A percentile compares a stretch with the other conserved stretches of the same genome.
Conservation (phyloP, 2,888 invertebrate genomes). For the Stenodera caucasica region DNA sequence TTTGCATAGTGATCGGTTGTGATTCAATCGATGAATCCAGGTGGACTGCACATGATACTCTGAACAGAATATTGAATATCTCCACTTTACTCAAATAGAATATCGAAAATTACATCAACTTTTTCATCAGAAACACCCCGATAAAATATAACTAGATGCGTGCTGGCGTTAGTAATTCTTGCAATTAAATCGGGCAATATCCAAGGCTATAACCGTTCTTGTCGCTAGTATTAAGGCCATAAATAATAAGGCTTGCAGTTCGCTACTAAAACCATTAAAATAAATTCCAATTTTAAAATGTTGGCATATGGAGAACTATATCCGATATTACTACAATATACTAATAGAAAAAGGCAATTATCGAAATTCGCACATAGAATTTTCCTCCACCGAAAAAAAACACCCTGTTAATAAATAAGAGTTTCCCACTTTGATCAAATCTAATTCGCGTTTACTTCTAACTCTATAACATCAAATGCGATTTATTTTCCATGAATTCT, state of each 20-base stretch:
- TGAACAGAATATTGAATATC: too few relatives aligned
- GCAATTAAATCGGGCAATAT: conserved; percentile 5
- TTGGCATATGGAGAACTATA: not conserved
- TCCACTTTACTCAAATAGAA: too few relatives aligned
- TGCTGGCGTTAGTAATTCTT: not conserved
- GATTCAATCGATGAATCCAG: not conserved
- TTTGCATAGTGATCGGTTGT: conserved; percentile 5
- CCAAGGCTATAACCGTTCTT: conserved; percentile 3
- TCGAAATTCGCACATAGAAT: too few relatives aligned
- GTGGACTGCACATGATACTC: not conserved
- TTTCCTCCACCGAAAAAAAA: too few relatives aligned
- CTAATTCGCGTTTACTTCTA: conserved; percentile 13
- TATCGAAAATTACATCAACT: too few relatives aligned
- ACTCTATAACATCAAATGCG: conserved; percentile 11
- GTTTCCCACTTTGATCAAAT: conserved; percentile 9
- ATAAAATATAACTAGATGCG: not conserved
- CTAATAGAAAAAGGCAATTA: too few relatives aligned
- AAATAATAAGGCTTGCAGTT: not conserved
- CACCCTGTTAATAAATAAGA: conserved; percentile 8
- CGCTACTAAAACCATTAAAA: not conserved
- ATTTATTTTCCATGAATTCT: conserved; percentile 25
- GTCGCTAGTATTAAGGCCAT: conserved; percentile 1
- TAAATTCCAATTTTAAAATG: conserved; percentile 2
- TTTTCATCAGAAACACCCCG: too few relatives aligned
- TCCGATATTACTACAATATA: not conserved